Evolutionary conservation across 2,797 vertebrate genomes (phyloP), one percentile per base, ranked within the genome.

Genomic region (Clarias fuscus): DNA sequence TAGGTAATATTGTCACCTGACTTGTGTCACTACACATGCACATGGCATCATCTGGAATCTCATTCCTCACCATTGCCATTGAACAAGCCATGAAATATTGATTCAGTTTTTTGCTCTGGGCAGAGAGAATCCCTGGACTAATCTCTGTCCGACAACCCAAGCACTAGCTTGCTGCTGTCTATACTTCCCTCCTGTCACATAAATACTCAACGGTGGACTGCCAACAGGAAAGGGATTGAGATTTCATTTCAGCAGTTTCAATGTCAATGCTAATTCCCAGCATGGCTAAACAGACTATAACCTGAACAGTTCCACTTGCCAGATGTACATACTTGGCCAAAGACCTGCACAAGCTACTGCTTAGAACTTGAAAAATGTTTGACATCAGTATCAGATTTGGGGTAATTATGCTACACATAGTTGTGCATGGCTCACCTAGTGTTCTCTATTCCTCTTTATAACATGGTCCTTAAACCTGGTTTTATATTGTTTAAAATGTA

Each of bases 171-270:
- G 22, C 59, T 56, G 56, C 78, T 61, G 22, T 86, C 48, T n/a
- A 33, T 89, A 88, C 89, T 86, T 91, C 86, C 88, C 87, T 24
- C 30, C 64, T 85, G 86, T 90, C 91, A 91, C 86, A 87, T 91
- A 92, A 93, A 92, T 83, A 86, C 90, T 92, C 83, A 85, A 40
- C 68, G 75, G 58, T 83, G 22, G 65, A 81, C 70, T 71, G 85
- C 84, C 83, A 84, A 82, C 82, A 93, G 92, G 94, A 91, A 88
- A 92, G 90, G 89, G 90, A 94, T 93, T 93, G 90, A 92, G 90
- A 91, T 91, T 93, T 93, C 93, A 94, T 92, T 93, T 93, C 88
- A 90, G 92, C 93, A 93, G 93, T 87, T 89, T 92, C 90, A 86
- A 91, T 87, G 76, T 75, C 80, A 79, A 72, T 59, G 73, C 90